A percentile compares a stretch with the other conserved stretches of the same genome.
These are phyloP conservation scores for Grammomys dolichurus DNA, from an alignment of 2,113 vertebrate genomes.

Conservation along the genomic window DNA sequence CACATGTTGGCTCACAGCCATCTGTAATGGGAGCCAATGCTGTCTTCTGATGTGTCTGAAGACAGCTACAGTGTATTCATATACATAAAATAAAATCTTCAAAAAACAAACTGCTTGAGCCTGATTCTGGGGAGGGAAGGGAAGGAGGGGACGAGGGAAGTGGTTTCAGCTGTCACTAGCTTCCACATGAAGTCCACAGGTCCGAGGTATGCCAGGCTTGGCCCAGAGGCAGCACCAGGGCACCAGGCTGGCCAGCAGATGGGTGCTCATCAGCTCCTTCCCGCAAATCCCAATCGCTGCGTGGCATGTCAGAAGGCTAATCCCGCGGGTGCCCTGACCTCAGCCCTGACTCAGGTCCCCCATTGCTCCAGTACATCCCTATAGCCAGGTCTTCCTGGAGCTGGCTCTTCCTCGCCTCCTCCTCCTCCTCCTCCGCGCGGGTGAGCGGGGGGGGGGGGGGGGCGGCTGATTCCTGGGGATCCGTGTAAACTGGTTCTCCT, in stretches of 20 bases:
- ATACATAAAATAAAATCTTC: no score
- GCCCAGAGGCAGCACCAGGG: neutral
- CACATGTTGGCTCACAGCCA: no score
- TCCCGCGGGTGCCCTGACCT: neutral
- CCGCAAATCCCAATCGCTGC: neutral
- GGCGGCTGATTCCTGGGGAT: neutral
- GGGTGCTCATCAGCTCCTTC: neutral
- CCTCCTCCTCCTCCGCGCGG: neutral
- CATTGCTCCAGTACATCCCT: neutral
- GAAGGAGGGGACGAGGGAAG: neutral
- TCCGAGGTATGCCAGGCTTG: neutral
- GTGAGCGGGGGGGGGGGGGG: neutral
- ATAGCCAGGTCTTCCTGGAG: neutral
- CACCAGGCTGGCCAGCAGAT: neutral
- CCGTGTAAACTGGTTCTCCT: neutral
- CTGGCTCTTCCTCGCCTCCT: neutral
- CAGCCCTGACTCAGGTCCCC: neutral
- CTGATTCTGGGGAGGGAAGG: neutral
- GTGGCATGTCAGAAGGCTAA: neutral
- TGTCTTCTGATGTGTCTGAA: no score
- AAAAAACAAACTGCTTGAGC: neutral
- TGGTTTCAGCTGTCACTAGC: neutral
- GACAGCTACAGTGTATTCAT: no score
- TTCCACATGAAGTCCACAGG: neutral
- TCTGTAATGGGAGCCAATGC: no score